phyloP scores from a whole-genome alignment of 2,888 invertebrate genomes.

The Calliphora vomitoria region DNA sequence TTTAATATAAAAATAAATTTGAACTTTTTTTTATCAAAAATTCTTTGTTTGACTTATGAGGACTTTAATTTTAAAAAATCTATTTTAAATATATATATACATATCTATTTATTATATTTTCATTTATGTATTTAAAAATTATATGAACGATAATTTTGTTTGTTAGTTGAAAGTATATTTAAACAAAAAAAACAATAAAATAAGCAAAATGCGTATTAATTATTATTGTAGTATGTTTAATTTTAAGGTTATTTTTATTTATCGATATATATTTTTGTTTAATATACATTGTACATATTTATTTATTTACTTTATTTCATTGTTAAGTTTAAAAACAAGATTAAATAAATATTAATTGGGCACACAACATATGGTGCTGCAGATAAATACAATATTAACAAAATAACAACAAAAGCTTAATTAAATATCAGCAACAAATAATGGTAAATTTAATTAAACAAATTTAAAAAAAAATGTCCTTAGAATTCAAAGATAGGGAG shows the following conservation, averaged over 20 bases:
- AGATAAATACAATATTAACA: background rate
- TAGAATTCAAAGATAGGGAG: too few relatives aligned
- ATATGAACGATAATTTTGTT: background rate
- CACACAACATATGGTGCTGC: conserved; percentile 1
- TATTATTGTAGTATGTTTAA: background rate
- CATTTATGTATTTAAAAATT: too few relatives aligned
- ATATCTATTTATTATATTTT: background rate
- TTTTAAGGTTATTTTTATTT: conserved; percentile 41
- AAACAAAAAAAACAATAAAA: background rate
- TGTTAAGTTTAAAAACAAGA: background rate
- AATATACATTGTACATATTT: background rate
- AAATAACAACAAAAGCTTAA: background rate
- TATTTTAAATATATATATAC: background rate
- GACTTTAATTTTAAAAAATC: background rate
- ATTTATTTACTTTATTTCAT: conserved; percentile 2
- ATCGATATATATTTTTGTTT: conserved; percentile 3
- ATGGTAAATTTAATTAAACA: background rate
- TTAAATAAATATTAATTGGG: conserved; percentile 5
- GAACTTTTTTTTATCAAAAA: too few relatives aligned
- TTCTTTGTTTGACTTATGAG: background rate
- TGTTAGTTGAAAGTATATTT: background rate
- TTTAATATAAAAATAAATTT: too few relatives aligned
- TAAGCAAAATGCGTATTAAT: conserved; percentile 19
- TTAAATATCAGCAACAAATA: background rate
- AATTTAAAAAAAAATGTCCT: background rate